Conservation (phyloP, 2,888 invertebrate species). For the Trichogramma evanescens region DNA sequence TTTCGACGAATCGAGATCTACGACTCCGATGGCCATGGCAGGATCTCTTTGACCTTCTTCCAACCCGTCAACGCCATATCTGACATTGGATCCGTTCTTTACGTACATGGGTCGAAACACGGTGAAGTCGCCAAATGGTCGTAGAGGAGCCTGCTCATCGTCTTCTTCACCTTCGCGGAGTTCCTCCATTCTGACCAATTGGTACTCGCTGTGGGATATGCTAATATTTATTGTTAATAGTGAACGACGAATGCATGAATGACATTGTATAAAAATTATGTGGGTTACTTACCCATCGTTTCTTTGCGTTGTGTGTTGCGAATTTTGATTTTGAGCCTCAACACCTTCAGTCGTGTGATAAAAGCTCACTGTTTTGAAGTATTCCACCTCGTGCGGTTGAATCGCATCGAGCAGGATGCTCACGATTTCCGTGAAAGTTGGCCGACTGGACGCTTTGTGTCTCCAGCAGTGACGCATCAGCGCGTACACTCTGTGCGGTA, state of each 20-base stretch:
- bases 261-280: too few relatives aligned
- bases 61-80: conserved; percentile 6
- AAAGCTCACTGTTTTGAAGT: conserved; percentile 60
- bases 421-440: conserved; percentile 78
- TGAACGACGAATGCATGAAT: too few relatives aligned
- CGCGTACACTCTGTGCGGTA: conserved; percentile 83
- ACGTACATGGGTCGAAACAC: conserved; percentile 36
- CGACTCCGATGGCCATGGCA: conserved; percentile 28
- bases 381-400: conserved; percentile 55
- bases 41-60: conserved; percentile 27
- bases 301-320: conserved; percentile 23
- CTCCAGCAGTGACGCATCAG: conserved; percentile 93
- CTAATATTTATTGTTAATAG: too few relatives aligned
- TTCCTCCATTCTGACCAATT: conserved; percentile 35
- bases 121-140: conserved; percentile 36
- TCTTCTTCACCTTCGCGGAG: conserved; percentile 31
- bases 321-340: conserved; percentile 49
- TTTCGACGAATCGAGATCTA: conserved; percentile 39
- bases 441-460: conserved; percentile 70
- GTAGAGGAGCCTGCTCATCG: conserved; percentile 36
- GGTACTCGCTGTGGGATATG: conserved; percentile 32
- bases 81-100: conserved; percentile 35
- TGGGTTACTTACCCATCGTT: conserved; percentile 33
- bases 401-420: conserved; percentile 55
- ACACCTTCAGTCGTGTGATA: conserved; percentile 56